Evolutionary conservation across 2,888 invertebrate genomes (phyloP), one percentile per base, ranked within the genome.

Genomic region (Siphlonurus alternatus): DNA sequence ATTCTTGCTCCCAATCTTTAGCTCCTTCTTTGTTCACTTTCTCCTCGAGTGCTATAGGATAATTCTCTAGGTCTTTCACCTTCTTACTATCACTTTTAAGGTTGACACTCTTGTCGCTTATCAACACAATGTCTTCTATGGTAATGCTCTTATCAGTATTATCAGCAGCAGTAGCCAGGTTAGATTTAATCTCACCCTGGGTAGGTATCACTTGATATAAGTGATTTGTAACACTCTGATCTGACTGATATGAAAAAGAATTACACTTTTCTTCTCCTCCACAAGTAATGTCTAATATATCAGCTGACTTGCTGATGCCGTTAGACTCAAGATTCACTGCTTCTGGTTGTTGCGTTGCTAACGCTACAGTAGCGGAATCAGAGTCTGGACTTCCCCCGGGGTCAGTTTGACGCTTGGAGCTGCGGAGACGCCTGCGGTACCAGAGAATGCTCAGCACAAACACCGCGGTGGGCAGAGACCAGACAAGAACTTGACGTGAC

Each of bases 401-500:
- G 83, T 87, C 87, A 85, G 82, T 84, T 81, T 38, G 38, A 10
- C 80, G 82, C 75, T 82, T 81, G 74, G 81, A 83, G 76, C 83
- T 82, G 78, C 86, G 83, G 80, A 84, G 88, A 79, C 86, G 87
- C 79, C 84, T 86, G 15, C 38, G 38, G 83, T 86, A 87, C 89
- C 89, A 90, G 75, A 85, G 84, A 75, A 89, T 83, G 71, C 88
- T 88, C 76, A 89, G 80, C 72, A 89, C 80, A 72, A 88, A 81
- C 72, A 87, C 88, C 79, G 89, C 82, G 72, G 88, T 86, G 74
- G 89, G 89, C 71, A 89, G 80, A 72, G 85, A 86, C 83, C 87
- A 84, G 80, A 85, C 84, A 75, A 89, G 80, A 73, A 89, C 76
- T 77, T 87, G 88, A 75, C 85, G 83, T 79, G 83, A 81, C 70